Evolutionary conservation across 2,797 vertebrate species (phyloP), one percentile per base, ranked within the genome.

Genomic region (Eulemur rubriventer): DNA sequence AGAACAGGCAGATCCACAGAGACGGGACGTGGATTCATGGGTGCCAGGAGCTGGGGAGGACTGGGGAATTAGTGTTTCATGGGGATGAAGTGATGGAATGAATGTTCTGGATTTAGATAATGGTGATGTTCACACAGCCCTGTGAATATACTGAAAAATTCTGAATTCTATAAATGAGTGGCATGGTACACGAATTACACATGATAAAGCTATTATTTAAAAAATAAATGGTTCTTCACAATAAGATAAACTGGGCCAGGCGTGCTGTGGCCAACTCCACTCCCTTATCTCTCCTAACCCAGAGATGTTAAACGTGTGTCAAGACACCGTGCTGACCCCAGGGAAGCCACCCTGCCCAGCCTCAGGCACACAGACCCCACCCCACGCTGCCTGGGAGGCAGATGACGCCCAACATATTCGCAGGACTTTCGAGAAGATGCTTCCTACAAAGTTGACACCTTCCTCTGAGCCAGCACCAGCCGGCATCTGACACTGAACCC

Each of bases 161-260:
- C 17, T 35, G 17, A 33, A 8, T 0, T 2, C 20, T 22, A 22
- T 22, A 67, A 33, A 14, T 10, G 20, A 24, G 26, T 7, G 1
- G 18, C 2, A 1, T 6, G 9, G 10, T 8, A 7, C 2, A 2
- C 30, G 24, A 55, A 9, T 24, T 4, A 10, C 0, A 33, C 7
- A 2, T 72, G 52, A n/a, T 16, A 43, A 28, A 38, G 35, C 65
- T 13, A 20, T 14, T 28, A 33, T 6, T 63, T 6, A 28, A 41
- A 43, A 72, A 24, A 41, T 22, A 12, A 70, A 70, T 38, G 2
- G 11, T 12, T 41, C 67, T 24, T 24, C 9, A 70, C 67, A 30
- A 30, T 28, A 7, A 73, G 7, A 30, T 20, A 20, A 28, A 81
- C 55, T 33, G 28, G 18, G 55, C 17, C 12, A 13, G 16, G 20